These are phyloP conservation scores for Bos indicus DNA, from an alignment of 2,113 vertebrate species.

Conservation along the genomic window DNA sequence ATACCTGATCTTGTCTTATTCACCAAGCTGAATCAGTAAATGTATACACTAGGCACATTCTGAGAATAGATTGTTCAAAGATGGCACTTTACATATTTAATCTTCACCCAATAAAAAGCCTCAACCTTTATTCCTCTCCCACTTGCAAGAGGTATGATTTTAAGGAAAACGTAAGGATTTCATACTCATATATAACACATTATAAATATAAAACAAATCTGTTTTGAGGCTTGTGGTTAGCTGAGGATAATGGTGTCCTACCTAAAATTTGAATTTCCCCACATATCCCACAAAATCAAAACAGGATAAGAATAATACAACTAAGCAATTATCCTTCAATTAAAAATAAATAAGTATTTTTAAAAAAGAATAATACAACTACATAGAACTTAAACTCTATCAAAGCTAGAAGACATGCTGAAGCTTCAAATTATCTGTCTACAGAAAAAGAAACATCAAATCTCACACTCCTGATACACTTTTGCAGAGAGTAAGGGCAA, in stretches of 20 bases:
- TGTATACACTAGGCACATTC: neutral
- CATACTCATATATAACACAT: neutral
- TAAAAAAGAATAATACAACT: neutral
- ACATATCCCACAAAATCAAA: neutral
- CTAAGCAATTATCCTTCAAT: neutral
- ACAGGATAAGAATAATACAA: neutral
- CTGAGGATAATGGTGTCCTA: neutral
- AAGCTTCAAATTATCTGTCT: neutral
- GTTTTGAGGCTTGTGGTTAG: neutral
- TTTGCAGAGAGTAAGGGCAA: neutral
- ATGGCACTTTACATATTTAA: neutral
- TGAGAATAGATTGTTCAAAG: neutral
- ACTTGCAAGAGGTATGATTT: neutral
- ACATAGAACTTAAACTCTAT: neutral
- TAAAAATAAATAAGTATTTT: neutral
- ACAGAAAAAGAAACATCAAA: neutral
- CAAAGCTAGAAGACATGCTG: neutral
- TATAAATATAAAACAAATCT: neutral
- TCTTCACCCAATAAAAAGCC: neutral
- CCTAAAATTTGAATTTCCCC: neutral
- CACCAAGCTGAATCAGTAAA: neutral
- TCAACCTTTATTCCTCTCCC: neutral
- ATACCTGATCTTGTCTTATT: neutral
- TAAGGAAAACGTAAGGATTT: neutral
- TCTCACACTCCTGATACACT: neutral